These are phyloP conservation scores for Bembecia ichneumoniformis DNA, from an alignment of 2,888 invertebrate species.

Conservation along the genomic window DNA sequence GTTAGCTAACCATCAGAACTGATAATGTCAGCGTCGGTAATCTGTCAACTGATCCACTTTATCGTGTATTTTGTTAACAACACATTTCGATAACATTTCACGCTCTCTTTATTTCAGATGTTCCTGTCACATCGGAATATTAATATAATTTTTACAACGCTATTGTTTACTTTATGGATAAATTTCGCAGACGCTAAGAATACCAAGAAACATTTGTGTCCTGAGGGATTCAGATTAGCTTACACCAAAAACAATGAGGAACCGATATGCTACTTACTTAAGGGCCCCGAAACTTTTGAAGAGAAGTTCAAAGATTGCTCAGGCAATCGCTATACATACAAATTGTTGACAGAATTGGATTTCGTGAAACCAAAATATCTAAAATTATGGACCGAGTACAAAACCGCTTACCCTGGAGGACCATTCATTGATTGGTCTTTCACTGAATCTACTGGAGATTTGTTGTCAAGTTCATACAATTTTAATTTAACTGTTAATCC, in stretches of 20 bases:
- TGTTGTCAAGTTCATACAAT: conserved; percentile 31
- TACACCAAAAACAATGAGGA: conserved; percentile 21
- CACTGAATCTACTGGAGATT: conserved; percentile 33
- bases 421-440: conserved; percentile 54
- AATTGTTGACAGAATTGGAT: conserved; percentile 34
- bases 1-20: no score
- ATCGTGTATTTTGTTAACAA: background rate
- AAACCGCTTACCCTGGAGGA: conserved; percentile 50
- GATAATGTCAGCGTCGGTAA: no score
- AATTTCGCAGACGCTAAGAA: no score
- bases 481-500: conserved; percentile 34
- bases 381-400: conserved; percentile 59
- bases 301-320: conserved; percentile 49
- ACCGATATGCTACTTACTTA: conserved; percentile 46
- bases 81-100: background rate
- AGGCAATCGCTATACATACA: conserved; percentile 44
- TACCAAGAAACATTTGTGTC: conserved; percentile 24
- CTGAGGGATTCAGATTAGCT: conserved; percentile 45
- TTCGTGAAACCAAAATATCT: conserved; percentile 25
- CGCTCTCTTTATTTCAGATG: background rate
- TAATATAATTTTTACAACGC: background rate
- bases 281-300: conserved; percentile 45
- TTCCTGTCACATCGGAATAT: background rate
- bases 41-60: no score
- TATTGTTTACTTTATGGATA: no score